phyloP scores from a whole-genome alignment of 2,888 invertebrate species.

The Phymatocera aterrima region DNA sequence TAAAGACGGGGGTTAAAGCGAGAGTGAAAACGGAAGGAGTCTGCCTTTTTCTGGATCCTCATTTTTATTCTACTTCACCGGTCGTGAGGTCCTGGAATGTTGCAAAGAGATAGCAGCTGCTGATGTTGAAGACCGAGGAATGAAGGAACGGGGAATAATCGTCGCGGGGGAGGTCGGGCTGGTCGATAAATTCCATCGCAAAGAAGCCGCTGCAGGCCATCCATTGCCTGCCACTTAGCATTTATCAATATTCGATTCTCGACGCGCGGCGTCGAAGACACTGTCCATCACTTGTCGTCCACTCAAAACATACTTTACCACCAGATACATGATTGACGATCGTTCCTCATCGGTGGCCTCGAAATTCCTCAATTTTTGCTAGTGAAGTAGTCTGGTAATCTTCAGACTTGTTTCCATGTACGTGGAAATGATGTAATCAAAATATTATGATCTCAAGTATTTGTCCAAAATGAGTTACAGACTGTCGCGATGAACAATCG shows the following conservation, averaged over 20 bases:
- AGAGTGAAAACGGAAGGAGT: too few relatives aligned
- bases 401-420: not conserved
- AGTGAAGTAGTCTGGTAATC: too few relatives aligned
- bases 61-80: not conserved
- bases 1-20: too few relatives aligned
- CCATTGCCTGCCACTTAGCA: conserved; percentile 58
- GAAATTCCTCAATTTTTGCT: not conserved
- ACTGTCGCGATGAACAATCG: too few relatives aligned
- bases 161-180: conserved; percentile 35
- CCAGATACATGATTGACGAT: conserved; percentile 7
- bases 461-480: not conserved
- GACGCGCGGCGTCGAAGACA: conserved; percentile 1
- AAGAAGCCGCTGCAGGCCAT: conserved; percentile 51
- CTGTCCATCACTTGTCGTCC: conserved; percentile 4
- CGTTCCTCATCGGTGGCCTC: not conserved
- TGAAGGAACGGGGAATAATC: conserved; percentile 23
- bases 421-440: not conserved
- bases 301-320: conserved; percentile 4
- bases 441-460: not conserved
- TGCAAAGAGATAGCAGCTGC: not conserved
- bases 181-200: conserved; percentile 54
- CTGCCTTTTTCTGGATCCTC: too few relatives aligned
- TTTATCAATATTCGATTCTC: conserved; percentile 57
- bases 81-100: not conserved
- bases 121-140: not conserved